These are phyloP conservation scores for Drosophila hamatofila DNA, from an alignment of 2,888 invertebrate genomes.

Conservation along the genomic window DNA sequence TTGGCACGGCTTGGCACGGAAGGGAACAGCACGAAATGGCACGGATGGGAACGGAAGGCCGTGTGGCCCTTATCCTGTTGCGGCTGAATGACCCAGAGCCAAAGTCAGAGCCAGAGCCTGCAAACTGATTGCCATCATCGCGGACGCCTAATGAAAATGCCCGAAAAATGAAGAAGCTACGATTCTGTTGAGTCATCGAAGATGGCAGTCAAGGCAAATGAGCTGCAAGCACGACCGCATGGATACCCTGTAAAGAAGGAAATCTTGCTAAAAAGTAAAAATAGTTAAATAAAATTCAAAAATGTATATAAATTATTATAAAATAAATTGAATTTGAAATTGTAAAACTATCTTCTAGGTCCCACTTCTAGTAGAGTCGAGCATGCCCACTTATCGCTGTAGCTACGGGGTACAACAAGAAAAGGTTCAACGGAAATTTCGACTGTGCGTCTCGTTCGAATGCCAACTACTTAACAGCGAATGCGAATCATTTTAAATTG, in stretches of 20 bases:
- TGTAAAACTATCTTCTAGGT: background rate
- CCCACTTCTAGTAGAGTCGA: background rate
- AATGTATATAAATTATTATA: background rate
- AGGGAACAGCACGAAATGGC: conserved; percentile 1
- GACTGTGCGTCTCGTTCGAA: conserved; percentile 41
- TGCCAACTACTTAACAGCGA: conserved; percentile 71
- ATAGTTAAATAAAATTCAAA: too few relatives aligned
- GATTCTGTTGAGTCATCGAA: conserved; percentile 70
- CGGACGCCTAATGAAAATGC: conserved; percentile 71
- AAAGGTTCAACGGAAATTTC: conserved; percentile 58
- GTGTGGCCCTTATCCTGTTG: conserved; percentile 69
- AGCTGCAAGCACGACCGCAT: background rate
- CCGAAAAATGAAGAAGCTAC: conserved; percentile 53
- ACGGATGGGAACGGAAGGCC: conserved; percentile 40
- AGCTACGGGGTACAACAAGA: conserved; percentile 17
- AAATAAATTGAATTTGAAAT: background rate
- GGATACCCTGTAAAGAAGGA: conserved; percentile 4
- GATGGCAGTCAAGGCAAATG: conserved; percentile 11
- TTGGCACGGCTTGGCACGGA: conserved; percentile 19
- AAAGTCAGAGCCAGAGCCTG: conserved; percentile 52
- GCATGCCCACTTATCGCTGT: background rate
- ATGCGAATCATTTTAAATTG: conserved; percentile 80
- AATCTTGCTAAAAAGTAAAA: background rate
- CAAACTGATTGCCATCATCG: conserved; percentile 72
- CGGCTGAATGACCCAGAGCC: conserved; percentile 60